Base-by-base conservation (phyloP, 2,113 vertebrate species). In the Bostrychus sinensis region DNA sequence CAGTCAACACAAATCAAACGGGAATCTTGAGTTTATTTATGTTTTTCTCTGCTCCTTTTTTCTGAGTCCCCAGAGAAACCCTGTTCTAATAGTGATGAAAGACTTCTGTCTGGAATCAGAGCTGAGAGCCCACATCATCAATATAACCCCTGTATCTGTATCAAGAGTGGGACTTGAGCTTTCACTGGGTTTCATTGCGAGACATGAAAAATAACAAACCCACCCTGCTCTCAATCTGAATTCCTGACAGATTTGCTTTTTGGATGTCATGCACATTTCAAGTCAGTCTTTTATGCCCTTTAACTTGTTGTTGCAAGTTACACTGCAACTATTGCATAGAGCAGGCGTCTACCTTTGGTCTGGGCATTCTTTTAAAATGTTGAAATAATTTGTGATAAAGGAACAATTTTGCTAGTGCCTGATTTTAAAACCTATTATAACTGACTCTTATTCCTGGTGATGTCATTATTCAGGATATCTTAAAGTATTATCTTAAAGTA, bases 11-110 rank as follows among this genome's bases (percentile, higher is more conserved):
- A 62, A 66, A 62, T 75, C 82, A 77, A n/a, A 74, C 53, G 12
- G 50, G 36, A 70, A 42, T 53, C 56, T 28, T 66, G 67, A 9
- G 14, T 62, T 70, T 70, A 22, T 71, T 53, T 53, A 55, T 36
- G 17, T 55, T 62, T 65, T 65, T 28, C 25, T 42, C 36, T 17
- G 7, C 45, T 54, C 9, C 3, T 54, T 66, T 82, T 83, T 50
- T 36, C 75, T 61, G 62, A 45, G 41, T 77, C 34, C 37, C 16
- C 9, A 80, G 77, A 81, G 77, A 82, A 75, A 59, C 38, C 7
- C 30, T 67, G 28, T 58, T 86, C 83, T 86, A 76, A 79, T 78
- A 69, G 46, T 1, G 61, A 82, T 78, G 45, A 89, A 78, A 85
- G 71, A 43, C 70, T 71, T 51, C 53, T 8, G 70, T 55, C 53